These are phyloP conservation scores for Acrossocheilus fasciatus DNA, from an alignment of 2,797 vertebrate species.

Conservation along the genomic window DNA sequence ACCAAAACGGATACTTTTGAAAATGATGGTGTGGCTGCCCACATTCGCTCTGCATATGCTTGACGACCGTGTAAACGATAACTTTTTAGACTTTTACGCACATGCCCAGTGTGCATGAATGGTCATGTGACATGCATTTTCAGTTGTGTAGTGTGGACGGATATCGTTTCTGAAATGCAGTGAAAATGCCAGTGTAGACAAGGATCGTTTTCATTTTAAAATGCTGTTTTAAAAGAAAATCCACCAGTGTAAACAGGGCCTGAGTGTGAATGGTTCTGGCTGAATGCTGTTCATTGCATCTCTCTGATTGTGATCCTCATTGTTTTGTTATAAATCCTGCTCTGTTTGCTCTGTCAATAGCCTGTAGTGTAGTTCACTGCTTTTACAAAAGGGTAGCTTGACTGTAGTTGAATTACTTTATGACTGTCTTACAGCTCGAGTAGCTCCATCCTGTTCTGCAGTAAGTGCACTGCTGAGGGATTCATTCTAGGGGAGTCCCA, in stretches of 20 bases:
- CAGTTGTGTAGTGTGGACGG: no score
- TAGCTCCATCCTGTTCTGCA: neutral
- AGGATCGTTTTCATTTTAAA: neutral
- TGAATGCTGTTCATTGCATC: neutral
- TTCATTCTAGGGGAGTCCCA: neutral
- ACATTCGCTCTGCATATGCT: no score
- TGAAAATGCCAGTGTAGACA: no score
- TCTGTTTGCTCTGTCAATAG: neutral
- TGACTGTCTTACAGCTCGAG: neutral
- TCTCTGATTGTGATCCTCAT: neutral
- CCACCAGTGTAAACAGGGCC: neutral
- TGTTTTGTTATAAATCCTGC: neutral
- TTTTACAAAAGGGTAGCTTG: neutral
- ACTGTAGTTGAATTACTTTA: neutral
- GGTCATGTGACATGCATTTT: no score
- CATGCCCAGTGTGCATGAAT: no score
- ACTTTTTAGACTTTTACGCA: no score
- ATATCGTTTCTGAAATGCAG: no score
- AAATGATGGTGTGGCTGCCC: no score
- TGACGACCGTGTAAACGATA: no score
- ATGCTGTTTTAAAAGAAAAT: no score
- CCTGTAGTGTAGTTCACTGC: neutral
- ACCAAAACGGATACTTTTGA: no score
- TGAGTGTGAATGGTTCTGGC: neutral
- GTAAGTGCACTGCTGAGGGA: constrained; percentile 9